Evolutionary conservation across 2,797 vertebrate genomes (phyloP).

Genomic region (Rhinatrema bivittatum): DNA sequence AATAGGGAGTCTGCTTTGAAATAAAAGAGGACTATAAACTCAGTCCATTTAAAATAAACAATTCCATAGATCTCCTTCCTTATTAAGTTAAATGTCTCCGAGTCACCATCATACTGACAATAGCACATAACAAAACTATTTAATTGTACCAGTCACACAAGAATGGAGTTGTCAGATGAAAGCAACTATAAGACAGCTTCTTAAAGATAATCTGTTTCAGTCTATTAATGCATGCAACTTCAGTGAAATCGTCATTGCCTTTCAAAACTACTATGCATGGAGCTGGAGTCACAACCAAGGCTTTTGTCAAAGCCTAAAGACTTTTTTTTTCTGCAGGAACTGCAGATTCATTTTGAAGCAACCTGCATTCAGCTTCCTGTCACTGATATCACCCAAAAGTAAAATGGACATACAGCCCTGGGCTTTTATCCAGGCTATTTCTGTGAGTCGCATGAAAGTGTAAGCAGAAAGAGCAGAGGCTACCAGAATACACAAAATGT

Average conservation of each 20-base stretch:
- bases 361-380: slow-evolving; percentile 6
- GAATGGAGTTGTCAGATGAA: slow-evolving; percentile 13
- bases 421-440: slow-evolving; percentile 3
- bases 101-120: slow-evolving; percentile 20
- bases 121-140: slow-evolving; percentile 29
- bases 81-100: slow-evolving; percentile 37
- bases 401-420: slow-evolving; percentile 8
- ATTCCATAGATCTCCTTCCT: slow-evolving; percentile 23
- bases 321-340: background rate
- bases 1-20: too few relatives aligned
- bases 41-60: slow-evolving; percentile 30
- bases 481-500: background rate
- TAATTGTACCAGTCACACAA: slow-evolving; percentile 17
- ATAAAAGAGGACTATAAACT: slow-evolving; percentile 26
- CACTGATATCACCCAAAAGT: slow-evolving; percentile 1
- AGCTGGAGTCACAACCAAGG: background rate
- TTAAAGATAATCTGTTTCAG: slow-evolving; percentile 12
- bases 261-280: background rate
- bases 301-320: background rate
- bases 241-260: slow-evolving; percentile 2
- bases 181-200: slow-evolving; percentile 7
- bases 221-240: slow-evolving; percentile 9
- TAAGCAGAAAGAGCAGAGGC: background rate
- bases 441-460: slow-evolving; percentile 2
- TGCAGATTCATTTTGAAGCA: background rate